A percentile compares a stretch with the other conserved stretches of the same genome.
These are phyloP conservation scores for Heliothis virescens DNA, from an alignment of 1,140 invertebrate genomes.

Conservation along the genomic window DNA sequence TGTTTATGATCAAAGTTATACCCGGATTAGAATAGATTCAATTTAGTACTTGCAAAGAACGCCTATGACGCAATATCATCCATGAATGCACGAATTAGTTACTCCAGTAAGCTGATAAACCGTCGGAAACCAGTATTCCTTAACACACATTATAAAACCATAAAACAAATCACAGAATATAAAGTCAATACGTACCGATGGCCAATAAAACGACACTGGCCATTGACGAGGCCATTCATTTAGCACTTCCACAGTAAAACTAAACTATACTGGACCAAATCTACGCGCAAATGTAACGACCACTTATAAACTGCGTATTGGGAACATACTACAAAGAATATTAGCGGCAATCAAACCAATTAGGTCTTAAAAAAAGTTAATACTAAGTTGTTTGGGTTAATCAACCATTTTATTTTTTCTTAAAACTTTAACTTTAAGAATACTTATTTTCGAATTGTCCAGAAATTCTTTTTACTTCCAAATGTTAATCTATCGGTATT, in stretches of 20 bases:
- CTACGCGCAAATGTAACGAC: not conserved
- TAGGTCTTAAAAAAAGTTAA: not conserved
- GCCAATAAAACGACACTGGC: not conserved
- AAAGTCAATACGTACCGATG: not conserved
- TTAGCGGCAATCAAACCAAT: not conserved
- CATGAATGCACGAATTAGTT: no score
- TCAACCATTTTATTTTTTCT: not conserved
- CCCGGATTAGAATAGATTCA: no score
- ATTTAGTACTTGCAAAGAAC: no score
- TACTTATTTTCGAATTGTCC: no score
- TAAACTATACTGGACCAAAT: not conserved
- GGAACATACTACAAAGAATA: not conserved
- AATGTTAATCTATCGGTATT: not conserved
- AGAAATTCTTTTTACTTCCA: no score
- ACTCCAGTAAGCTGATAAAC: no score
- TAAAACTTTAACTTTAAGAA: no score
- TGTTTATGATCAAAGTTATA: no score
- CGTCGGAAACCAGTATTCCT: not conserved
- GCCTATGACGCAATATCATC: no score
- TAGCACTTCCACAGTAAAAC: not conserved
- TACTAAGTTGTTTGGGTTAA: not conserved
- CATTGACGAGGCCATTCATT: not conserved
- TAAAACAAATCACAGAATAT: slow-evolving; percentile 6
- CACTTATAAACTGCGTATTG: not conserved
- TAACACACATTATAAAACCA: not conserved